A percentile compares a stretch with the other conserved stretches of the same genome.
Evolutionary conservation across 64 coral and sea anemone species (phyloP).

Genomic region (Stylophora pistillata): DNA sequence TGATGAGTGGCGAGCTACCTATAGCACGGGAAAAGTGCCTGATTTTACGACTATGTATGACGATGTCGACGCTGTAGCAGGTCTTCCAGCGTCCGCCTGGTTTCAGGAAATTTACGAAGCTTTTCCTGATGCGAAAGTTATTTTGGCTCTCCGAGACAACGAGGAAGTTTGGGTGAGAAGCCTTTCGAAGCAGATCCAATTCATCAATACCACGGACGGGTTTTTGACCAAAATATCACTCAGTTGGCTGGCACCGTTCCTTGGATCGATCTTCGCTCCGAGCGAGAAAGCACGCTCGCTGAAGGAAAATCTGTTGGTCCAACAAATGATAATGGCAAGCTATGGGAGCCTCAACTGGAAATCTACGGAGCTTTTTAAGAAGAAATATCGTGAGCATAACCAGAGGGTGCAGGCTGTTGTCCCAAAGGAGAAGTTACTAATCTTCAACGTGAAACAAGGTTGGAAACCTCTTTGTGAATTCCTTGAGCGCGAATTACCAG

Average conservation of each 20-base stretch:
- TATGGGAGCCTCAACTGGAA: neutral
- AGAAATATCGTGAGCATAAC: slow-evolving; percentile 41
- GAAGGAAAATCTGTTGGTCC: too few species aligned
- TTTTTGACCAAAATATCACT: neutral
- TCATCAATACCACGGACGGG: neutral
- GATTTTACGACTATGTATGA: slow-evolving; percentile 37
- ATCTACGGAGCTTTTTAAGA: neutral
- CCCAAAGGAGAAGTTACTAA: slow-evolving; percentile 4
- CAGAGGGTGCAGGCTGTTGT: slow-evolving; percentile 11
- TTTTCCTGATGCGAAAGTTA: slow-evolving; percentile 33
- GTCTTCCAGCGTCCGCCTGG: neutral
- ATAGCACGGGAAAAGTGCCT: neutral
- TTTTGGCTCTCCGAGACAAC: slow-evolving; percentile 19
- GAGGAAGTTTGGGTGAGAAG: slow-evolving; percentile 31
- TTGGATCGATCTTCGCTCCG: neutral
- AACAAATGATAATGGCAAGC: too few species aligned
- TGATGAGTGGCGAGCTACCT: slow-evolving; percentile 34
- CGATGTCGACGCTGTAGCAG: slow-evolving; percentile 34
- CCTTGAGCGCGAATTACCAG: slow-evolving; percentile 12
- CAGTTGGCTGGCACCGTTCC: neutral
- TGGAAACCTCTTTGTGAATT: slow-evolving; percentile 52
- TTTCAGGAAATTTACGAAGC: slow-evolving; percentile 29
- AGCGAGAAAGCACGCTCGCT: neutral
- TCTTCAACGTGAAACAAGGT: slow-evolving; percentile 53
- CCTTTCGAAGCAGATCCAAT: neutral